Base-by-base conservation (phyloP, 2,888 invertebrate genomes). In the Unio delphinus region DNA sequence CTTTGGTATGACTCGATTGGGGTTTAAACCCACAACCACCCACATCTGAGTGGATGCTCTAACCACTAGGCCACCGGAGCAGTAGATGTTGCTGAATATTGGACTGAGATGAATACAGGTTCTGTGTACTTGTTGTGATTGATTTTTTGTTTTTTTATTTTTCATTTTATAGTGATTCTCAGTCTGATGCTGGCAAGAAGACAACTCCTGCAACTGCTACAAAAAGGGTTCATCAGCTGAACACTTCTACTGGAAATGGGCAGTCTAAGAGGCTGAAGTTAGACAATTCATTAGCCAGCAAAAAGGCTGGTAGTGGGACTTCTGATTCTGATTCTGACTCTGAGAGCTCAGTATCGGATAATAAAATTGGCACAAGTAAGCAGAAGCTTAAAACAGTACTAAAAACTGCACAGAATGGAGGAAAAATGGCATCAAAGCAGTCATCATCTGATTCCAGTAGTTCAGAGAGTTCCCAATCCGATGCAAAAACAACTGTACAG, bases 321-420 rank as follows among this genome's bases (percentile, higher is more conserved):
- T 79, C 79, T 26, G 81, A 80, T 61, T 80, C 82, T 23, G 80
- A 80, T 76, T 77, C 80, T 17, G 82, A 83, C 58, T 82, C 81
- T 28, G 79, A 80, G 68, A 81, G 78, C 60, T 74, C 68, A 55
- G 64, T 34, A 45, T 11, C 73, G 26, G 77, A 76, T 64, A 73
- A 74, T 74, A 73, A 78, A 55, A 63, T 55, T 61, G 55, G 63
- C n/a, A 26, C 54, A 5, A 72, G 67, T 28, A 76, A 74, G 55
- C 75, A 78, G 28, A 78, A 76, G 57, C 58, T 65, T 20, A 56
- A 70, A 4, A 66, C 45, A 30, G 18, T 60, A 23, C 70, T 65
- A 60, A 57, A 72, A 71, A 61, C 45, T 15, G 45, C 45, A 45
- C 45, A 45, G 3, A 45, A 15, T 15, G 3, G 1, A 45, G 45